phyloP scores from a whole-genome alignment of 2,888 invertebrate genomes.

The Glaucopsyche alexis region DNA sequence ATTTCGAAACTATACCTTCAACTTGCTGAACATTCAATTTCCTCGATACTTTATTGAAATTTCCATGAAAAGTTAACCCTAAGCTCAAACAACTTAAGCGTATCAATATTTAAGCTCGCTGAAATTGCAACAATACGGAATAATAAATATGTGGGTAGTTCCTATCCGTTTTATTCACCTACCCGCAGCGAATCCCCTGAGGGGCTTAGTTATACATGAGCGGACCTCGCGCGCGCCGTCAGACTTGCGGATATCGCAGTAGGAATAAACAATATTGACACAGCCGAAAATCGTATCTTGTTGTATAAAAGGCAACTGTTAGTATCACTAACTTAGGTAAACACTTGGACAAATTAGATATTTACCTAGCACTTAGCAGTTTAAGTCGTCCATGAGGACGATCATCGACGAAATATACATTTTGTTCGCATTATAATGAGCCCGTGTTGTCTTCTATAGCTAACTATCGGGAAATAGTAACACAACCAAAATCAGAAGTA shows the following conservation, averaged over 20 bases:
- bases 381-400: too few relatives aligned
- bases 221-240: slow-evolving; percentile 8
- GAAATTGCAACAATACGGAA: slow-evolving; percentile 8
- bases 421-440: too few relatives aligned
- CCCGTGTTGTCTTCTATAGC: too few relatives aligned
- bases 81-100: not conserved
- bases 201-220: not conserved
- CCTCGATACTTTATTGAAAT: not conserved
- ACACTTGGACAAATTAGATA: too few relatives aligned
- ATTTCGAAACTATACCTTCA: too few relatives aligned
- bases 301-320: not conserved
- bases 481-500: too few relatives aligned
- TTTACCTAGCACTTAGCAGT: too few relatives aligned
- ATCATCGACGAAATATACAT: too few relatives aligned
- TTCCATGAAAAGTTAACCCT: not conserved
- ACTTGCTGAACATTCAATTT: too few relatives aligned
- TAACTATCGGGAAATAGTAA: too few relatives aligned
- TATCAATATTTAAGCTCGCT: slow-evolving; percentile 2
- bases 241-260: not conserved
- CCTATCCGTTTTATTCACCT: not conserved
- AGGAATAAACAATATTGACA: not conserved
- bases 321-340: not conserved
- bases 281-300: not conserved
- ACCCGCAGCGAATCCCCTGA: not conserved
- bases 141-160: not conserved